Evolutionary conservation across 2,888 invertebrate genomes (phyloP), one percentile per base, ranked within the genome.

Genomic region (Eupithecia tripunctaria): DNA sequence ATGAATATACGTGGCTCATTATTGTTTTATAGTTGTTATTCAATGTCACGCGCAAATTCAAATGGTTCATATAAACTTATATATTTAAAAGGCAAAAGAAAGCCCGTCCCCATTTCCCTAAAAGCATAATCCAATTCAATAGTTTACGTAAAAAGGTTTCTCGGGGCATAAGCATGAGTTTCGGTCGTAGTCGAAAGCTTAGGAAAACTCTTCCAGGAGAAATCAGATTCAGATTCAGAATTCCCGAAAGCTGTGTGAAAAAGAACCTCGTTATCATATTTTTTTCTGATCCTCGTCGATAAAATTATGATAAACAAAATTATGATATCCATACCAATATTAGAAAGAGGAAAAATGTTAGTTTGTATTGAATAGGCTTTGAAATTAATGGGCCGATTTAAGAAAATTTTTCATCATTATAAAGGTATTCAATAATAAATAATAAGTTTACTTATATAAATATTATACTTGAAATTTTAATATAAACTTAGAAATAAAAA

Each of bases 111-210:
- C 56, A 78, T 77, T 76, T 74, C 70, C 77, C 74, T 79, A 77
- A 78, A 76, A 79, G 79, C 77, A 78, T 79, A 79, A 79, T 74
- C 76, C 77, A 70, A 78, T 79, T 76, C 76, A 77, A 76, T 78
- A 76, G 77, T 79, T 79, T 76, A 78, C 68, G 74, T 74, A 65
- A 77, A 79, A 78, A 77, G 76, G 76, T 75, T 76, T 71, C 56
- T 56, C 27, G 56, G 7, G 8, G n/a, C 43, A 10, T 38, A 10
- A 67, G 67, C 73, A 73, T 25, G 21, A 67, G 56, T 67, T 67
- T 56, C 43, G 56, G 27, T 36, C 6, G 59, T 56, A 10, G 27
- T 64, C 56, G 3, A 62, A 14, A 56, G 12, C 12, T 25, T 25
- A 2, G 56, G 25, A 25, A 14, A 25, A 56, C 12, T 10, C 12